phyloP scores from a whole-genome alignment of 1,140 invertebrate species.

The Liolophura sinensis region DNA sequence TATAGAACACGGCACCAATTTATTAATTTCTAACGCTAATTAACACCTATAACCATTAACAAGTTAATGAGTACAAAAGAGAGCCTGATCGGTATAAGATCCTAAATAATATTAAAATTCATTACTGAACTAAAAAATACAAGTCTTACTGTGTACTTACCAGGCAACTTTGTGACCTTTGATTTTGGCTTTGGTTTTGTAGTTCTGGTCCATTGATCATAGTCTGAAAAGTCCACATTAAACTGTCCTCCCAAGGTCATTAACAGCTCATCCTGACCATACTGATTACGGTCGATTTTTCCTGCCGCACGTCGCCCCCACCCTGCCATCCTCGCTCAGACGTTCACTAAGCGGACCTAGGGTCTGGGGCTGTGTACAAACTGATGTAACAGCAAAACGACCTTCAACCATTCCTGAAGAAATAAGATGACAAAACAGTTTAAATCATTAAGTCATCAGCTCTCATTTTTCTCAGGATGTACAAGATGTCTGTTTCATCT shows the following conservation, averaged over 20 bases:
- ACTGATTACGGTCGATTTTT: constrained; percentile 32
- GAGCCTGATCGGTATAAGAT: not conserved
- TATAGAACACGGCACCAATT: no score
- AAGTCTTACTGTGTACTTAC: not conserved
- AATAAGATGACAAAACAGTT: no score
- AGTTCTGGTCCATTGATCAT: constrained; percentile 36
- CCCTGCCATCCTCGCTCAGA: constrained; percentile 22
- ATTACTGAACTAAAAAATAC: not conserved
- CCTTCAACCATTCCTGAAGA: no score
- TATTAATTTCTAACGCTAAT: no score
- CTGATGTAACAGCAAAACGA: no score
- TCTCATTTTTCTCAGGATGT: no score
- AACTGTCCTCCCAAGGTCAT: constrained; percentile 36
- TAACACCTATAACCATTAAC: no score
- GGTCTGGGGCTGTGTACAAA: no score
- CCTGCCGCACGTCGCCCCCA: constrained; percentile 32
- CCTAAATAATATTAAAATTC: not conserved
- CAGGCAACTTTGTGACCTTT: not conserved
- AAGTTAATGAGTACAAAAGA: not conserved
- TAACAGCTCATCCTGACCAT: constrained; percentile 40
- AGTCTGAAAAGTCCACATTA: constrained; percentile 39
- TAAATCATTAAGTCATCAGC: no score
- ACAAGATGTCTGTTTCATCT: no score
- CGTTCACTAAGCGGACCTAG: no score
- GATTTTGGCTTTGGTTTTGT: constrained; percentile 10